Evolutionary conservation across 2,113 vertebrate genomes (phyloP), one percentile per base, ranked within the genome.

Genomic region (Dasyornis broadbenti): DNA sequence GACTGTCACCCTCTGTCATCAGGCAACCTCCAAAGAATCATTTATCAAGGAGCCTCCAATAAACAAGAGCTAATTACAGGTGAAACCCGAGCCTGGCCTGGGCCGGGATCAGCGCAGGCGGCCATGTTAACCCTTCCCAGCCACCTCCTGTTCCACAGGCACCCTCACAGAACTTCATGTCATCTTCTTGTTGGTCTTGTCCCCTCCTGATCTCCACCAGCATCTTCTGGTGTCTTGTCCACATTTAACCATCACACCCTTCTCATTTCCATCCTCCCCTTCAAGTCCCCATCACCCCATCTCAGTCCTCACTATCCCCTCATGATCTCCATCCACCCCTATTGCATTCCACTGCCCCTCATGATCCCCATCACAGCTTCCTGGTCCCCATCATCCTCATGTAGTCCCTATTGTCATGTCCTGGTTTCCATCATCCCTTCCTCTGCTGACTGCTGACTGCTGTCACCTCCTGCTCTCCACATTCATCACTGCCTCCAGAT

Each of bases 1-100:
- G 78, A 72, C 89, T 91, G 94, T 97, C 93, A 91, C 69, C 45
- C 84, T 91, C 90, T 95, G 94, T 94, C 94, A 94, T 91, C 88
- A 0, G 39, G 35, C 64, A 65, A 47, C 40, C 16, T 87, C 39
- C 82, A 63, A 40, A 54, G 90, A 92, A 93, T 90, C 92, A 71
- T 93, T 87, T 95, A 54, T 93, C 90, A 90, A 0, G 1, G 42
- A 94, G 89, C 82, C 47, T 88, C 76, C 82, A 79, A 68, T 82
- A 83, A 90, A 89, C 33, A 66, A 64, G 64, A 81, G 87, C 90
- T 94, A 92, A 97, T 96, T 96, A 56, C 24, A 54, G 44, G 31
- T 86, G 96, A 96, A 97, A 97, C 54, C 15, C 0, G 94, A 97
- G 82, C 94, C 89, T 28, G 31, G 45, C 45, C 68, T 49, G 78